Base-by-base conservation (phyloP, 2,113 vertebrate species). In the Alligator mississippiensis region DNA sequence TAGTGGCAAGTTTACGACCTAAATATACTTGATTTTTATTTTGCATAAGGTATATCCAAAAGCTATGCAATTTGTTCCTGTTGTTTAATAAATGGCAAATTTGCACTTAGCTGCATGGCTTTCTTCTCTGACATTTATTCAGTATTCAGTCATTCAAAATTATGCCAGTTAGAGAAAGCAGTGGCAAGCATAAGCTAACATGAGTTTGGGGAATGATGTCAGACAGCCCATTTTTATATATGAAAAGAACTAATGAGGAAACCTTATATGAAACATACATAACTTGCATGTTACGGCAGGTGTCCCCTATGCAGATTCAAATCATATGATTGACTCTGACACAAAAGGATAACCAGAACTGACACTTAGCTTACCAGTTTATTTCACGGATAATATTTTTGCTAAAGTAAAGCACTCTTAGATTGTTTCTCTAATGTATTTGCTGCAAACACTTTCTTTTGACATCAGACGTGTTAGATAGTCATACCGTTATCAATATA, bases 381-480 rank as follows among this genome's bases (percentile, higher is more conserved):
- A 91, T 93, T 96, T 90, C 78, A 34, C 93, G 61, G 85, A 92
- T 94, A 91, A 83, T 97, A 96, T 96, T 96, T 96, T 94, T 90
- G 88, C 86, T 97, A 63, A 70, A 88, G 95, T 97, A 97, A 98
- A 97, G 97, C 86, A 94, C 89, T 97, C 95, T 96, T 98, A 97
- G 95, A 96, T 95, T 97, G 97, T 95, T 94, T 96, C 95, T 95
- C 61, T 97, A 95, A 97, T 97, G 96, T 85, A 47, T 95, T 97
- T 80, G 57, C 96, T 97, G 96, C 91, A 96, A 97, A 97, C 84
- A 11, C 91, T 94, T 97, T 95, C 95, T 97, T 97, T 98, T 97
- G 94, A 95, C 95, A 97, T 97, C 96, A 97, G 91, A 91, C 75
- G 75, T 82, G 93, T 94, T 86, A 94, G 92, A 95, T 64, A 94